Evolutionary conservation across 2,797 vertebrate species (phyloP), one percentile per base, ranked within the genome.

Genomic region (Rhadinocentrus ornatus): DNA sequence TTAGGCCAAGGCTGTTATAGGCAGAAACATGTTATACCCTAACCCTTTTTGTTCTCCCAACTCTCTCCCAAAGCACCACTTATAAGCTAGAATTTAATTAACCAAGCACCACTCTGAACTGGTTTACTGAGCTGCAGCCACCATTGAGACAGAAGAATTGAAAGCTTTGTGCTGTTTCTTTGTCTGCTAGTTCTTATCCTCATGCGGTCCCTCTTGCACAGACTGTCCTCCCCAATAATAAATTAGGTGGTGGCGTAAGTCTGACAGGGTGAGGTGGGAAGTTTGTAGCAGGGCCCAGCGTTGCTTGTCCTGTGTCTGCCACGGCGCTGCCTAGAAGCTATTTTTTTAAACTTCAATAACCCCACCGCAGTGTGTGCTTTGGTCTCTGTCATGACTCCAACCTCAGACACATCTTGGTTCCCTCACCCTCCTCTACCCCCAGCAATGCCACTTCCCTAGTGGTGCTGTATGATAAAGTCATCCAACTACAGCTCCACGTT

Each of bases 1-100:
- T 77, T 76, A 39, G 71, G 75, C 66, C 76, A 59, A 48, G 67
- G 26, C 60, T 82, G 73, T 82, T 78, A 67, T 78, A 77, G 71
- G 73, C 81, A 73, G 62, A 86, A 85, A 90, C 83, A 76, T 84
- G 82, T 80, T 89, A 75, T 82, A 79, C 55, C 59, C 73, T 71
- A 54, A 20, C 53, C 63, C 61, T 35, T 59, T 80, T 34, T 66
- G 56, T 72, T 71, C 72, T 67, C 69, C 75, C 80, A 55, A 62
- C 78, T 73, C 70, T 79, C 83, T 88, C 88, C 87, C 88, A 79
- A 89, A 91, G 86, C 90, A 84, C 87, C 88, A 86, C 88, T 94
- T 91, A 91, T 84, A 83, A 81, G 64, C 80, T 75, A 77, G 88
- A 88, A 89, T 92, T 92, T 90, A 93, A 92, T 94, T 93, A 93